Percentiles rank a stretch among this genome's conserved stretches.
Evolutionary conservation across 53 echinoderm and acorn worm species (phyloP).

Genomic region (Astropecten irregularis): DNA sequence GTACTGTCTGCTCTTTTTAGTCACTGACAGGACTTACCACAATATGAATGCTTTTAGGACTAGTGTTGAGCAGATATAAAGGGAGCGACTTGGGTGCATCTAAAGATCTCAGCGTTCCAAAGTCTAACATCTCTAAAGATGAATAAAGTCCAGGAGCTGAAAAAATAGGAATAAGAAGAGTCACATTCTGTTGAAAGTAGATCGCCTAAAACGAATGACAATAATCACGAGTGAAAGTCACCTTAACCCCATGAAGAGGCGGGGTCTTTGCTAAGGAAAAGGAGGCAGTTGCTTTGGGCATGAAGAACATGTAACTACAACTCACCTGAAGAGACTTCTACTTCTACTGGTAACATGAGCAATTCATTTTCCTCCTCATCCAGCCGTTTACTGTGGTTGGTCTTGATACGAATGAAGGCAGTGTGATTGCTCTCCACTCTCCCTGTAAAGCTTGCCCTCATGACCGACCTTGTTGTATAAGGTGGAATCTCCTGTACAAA

Average conservation of each 20-base stretch:
- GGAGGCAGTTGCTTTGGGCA: too few relatives aligned
- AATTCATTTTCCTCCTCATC: conserved; percentile 87
- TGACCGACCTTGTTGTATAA: conserved; percentile 95
- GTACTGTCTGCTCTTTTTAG: too few relatives aligned
- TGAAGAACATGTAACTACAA: too few relatives aligned
- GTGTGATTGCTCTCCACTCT: conserved; percentile 97
- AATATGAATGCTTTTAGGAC: conserved; percentile 93
- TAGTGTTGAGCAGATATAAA: conserved; percentile 93
- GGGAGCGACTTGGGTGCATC: conserved; percentile 96
- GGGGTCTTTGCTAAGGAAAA: too few relatives aligned
- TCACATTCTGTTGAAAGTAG: not conserved
- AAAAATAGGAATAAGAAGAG: conserved; percentile 16
- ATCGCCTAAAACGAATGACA: not conserved
- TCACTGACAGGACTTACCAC: conserved; percentile 65
- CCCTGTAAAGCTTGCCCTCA: conserved; percentile 99
- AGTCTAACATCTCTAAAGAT: conserved; percentile 97
- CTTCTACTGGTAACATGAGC: conserved; percentile 96
- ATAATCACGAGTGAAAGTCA: too few relatives aligned
- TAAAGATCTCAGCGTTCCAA: conserved; percentile 93
- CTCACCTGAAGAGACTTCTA: conserved; percentile 96
- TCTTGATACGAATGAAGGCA: conserved; percentile 95
- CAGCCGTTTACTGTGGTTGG: conserved; percentile 70
- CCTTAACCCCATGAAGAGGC: too few relatives aligned
- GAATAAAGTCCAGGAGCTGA: conserved; percentile 98
- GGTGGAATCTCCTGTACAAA: conserved; percentile 91